Evolutionary conservation across 2,888 invertebrate species (phyloP), one percentile per base, ranked within the genome.

Genomic region (Diarsia dahlii): DNA sequence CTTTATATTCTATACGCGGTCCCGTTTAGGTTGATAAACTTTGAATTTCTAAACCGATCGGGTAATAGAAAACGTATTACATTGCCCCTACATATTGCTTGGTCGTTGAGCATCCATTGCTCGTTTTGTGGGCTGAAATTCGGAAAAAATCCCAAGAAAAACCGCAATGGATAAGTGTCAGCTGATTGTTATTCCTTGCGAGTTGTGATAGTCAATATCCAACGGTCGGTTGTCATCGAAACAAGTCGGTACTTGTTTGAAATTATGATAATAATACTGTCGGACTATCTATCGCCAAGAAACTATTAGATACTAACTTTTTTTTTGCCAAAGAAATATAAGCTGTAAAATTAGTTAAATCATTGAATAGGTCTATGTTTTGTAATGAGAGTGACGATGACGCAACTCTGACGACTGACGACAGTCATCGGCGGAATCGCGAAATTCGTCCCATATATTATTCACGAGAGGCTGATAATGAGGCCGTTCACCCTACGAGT

Each of bases 381-480:
- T 80, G 76, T 76, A 78, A 81, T 84, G 70, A 73, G 69, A 67
- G 67, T 78, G 65, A 70, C 56, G 23, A 66, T 81, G 79, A 84
- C 83, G 87, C 71, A 79, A 80, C 83, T 78, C 79, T 92, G 28
- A 28, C 28, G 28, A 28, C 28, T 92, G 92, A 92, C 91, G 92
- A 91, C 90, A 91, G 91, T 92, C 90, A 89, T 89, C 90, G 88
- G 88, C 88, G 83, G 91, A 92, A 92, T 91, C 91, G 92, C 93
- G 90, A 93, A 94, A 93, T 92, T 93, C 92, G 95, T 92, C 93
- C 95, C 91, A 96, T 95, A 95, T 96, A 92, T 96, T 95, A 95
- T 95, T 91, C 95, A 93, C 90, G 90, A 94, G 91, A 89, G 91
- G 80, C 84, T 89, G 92, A 94, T 95, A 95, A 95, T 95, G 93